Conservation (phyloP, 2,888 invertebrate genomes). For the Agrochola macilenta region DNA sequence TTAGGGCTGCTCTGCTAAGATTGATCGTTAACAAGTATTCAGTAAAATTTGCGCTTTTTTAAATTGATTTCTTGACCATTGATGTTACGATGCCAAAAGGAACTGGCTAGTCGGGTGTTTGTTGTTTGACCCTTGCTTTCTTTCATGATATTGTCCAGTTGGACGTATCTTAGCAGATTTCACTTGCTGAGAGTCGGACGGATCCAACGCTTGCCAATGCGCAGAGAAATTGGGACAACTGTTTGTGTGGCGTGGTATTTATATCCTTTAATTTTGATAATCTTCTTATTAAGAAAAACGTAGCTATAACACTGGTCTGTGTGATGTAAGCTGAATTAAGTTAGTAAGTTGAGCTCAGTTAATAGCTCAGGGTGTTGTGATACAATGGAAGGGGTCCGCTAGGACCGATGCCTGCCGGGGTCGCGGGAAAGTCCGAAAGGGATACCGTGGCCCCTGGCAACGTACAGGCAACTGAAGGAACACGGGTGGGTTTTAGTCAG, state of each 20-base stretch:
- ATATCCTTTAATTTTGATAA: neutral
- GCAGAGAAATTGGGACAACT: slow-evolving; percentile 20
- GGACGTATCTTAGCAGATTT: slow-evolving; percentile 28
- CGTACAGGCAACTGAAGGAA: no score
- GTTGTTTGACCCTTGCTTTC: slow-evolving; percentile 5
- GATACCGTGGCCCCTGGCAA: no score
- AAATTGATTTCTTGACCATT: neutral
- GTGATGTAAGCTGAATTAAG: neutral
- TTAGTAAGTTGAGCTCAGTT: neutral
- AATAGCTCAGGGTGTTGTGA: neutral
- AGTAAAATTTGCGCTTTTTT: neutral
- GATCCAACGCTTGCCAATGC: slow-evolving; percentile 34
- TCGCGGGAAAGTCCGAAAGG: no score
- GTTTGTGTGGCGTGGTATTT: neutral
- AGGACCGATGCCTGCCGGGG: no score
- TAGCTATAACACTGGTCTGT: neutral
- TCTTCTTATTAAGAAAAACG: neutral
- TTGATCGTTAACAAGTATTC: neutral
- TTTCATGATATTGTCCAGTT: slow-evolving; percentile 12
- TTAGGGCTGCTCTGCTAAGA: no score
- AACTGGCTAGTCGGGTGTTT: neutral
- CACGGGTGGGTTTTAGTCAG: no score
- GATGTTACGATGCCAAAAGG: slow-evolving; percentile 29
- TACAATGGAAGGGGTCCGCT: no score
- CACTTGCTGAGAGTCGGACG: slow-evolving; percentile 7